Evolutionary conservation across 2,113 vertebrate species (phyloP).

Genomic region (Pycnonotus jocosus): DNA sequence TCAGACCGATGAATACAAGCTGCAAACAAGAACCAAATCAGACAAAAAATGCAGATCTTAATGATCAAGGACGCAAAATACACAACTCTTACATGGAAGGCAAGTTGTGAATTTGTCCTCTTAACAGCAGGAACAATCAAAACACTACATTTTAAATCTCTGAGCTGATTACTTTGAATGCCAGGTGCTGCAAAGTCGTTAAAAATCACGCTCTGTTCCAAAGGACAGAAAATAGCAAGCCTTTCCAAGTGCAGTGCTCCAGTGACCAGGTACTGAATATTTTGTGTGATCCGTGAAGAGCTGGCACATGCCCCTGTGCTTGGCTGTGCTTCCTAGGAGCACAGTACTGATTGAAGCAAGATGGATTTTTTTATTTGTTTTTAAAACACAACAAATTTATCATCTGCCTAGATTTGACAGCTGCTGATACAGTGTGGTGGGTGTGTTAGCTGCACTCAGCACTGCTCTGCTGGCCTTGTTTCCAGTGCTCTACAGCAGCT

Average conservation of each 20-base stretch:
- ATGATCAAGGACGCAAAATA: background rate
- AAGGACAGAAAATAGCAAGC: background rate
- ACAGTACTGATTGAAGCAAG: background rate
- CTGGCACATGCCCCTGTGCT: background rate
- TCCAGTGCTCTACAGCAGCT: background rate
- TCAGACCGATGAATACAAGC: slow-evolving; percentile 70
- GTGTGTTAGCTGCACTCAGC: background rate
- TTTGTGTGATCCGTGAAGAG: background rate
- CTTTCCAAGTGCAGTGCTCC: background rate
- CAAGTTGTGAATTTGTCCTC: background rate
- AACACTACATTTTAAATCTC: background rate
- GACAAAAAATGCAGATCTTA: background rate
- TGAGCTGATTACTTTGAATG: background rate
- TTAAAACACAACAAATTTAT: background rate
- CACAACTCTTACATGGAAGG: background rate
- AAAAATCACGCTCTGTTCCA: background rate
- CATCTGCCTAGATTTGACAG: background rate
- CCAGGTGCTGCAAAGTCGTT: background rate
- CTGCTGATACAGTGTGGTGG: fast-evolving
- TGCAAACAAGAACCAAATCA: slow-evolving; percentile 70
- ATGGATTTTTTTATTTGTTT: background rate
- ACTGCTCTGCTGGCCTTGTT: background rate
- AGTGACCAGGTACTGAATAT: background rate
- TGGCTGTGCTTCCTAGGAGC: background rate
- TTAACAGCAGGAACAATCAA: background rate